Evolutionary conservation across 2,888 invertebrate genomes (phyloP).

Genomic region (Pyrocoelia pectoralis): DNA sequence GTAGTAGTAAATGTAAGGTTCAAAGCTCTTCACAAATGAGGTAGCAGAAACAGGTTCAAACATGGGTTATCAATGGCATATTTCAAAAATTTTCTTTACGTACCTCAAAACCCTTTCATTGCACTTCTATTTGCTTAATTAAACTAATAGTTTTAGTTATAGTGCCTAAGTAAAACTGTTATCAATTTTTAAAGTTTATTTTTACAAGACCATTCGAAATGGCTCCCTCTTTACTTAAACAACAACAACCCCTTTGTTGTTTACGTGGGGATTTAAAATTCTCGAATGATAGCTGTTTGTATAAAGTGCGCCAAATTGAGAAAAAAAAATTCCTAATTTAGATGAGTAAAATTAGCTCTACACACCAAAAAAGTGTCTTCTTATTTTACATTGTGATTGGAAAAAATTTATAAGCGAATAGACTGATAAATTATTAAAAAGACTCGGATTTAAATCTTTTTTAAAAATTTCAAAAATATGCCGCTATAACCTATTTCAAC

Average conservation of each 20-base stretch:
- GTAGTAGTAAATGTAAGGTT: constrained; percentile 34
- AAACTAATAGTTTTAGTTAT: constrained; percentile 30
- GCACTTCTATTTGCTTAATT: constrained; percentile 23
- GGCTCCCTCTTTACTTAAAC: background rate
- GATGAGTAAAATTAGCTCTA: constrained; percentile 42
- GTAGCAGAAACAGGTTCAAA: constrained; percentile 58
- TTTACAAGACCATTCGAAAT: constrained; percentile 24
- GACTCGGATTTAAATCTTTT: constrained; percentile 8
- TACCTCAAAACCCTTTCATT: constrained; percentile 5
- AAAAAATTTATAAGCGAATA: constrained; percentile 49
- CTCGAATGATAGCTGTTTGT: constrained; percentile 18
- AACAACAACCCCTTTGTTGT: background rate
- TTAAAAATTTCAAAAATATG: constrained; percentile 29
- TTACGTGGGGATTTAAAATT: constrained; percentile 5
- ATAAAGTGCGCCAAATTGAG: constrained; percentile 19
- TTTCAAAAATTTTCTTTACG: constrained; percentile 46
- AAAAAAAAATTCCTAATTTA: constrained; percentile 29
- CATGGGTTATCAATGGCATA: constrained; percentile 55
- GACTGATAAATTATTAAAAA: constrained; percentile 53
- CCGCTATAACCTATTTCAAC: constrained; percentile 41
- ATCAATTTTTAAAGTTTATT: constrained; percentile 35
- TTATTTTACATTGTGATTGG: constrained; percentile 55
- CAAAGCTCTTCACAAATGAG: constrained; percentile 58
- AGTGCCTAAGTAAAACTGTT: constrained; percentile 36
- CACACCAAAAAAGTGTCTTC: constrained; percentile 60